Base-by-base conservation (phyloP, 35 echinoderm and acorn worm species). In the Diadema setosum region DNA sequence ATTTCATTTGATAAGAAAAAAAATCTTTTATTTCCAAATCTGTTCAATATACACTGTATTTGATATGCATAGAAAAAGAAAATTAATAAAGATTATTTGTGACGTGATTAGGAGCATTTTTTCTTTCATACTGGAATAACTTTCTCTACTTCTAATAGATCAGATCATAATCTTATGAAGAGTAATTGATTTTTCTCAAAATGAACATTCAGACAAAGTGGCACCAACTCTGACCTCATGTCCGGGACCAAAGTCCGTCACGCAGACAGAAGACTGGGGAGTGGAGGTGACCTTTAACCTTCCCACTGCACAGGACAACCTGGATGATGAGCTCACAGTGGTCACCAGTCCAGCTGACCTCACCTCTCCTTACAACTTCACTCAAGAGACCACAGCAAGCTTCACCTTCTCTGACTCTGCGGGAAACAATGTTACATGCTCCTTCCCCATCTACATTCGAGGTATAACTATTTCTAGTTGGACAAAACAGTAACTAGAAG, bases 331-430 rank as follows among this genome's bases (percentile, higher is more conserved):
- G 9, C 87, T 86, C 1, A 25, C 34, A 0, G 86, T 93, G n/a
- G 33, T 58, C 0, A 93, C 59, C 27, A 44, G 67, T 1, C 94
- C 94, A 1, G 5, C 32, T 16, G 87, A 90, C 49, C 50, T 97
- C n/a, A 40, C 45, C 2, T 93, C 94, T 30, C 94, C 94, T 5
- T 93, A 87, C 64, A 70, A 80, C 42, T 90, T 97, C 83, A 81
- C 70, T 5, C 39, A 70, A 30, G 86, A 88, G 69, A 89, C 94
- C 15, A 29, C 75, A 17, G 83, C 91, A 34, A 86, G 50, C 5
- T 97, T 90, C 43, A 69, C 36, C 3, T 97, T 97, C 65, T 45
- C 4, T 39, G 94, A 97, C 63, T 32, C 55, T 24, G 70, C 73
- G 20, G 50, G 81, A 5, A 92, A 93, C 70, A 70, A 45, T n/a